phyloP scores from a whole-genome alignment of 64 coral and sea anemone genomes.

The Stichodactyla helianthus region DNA sequence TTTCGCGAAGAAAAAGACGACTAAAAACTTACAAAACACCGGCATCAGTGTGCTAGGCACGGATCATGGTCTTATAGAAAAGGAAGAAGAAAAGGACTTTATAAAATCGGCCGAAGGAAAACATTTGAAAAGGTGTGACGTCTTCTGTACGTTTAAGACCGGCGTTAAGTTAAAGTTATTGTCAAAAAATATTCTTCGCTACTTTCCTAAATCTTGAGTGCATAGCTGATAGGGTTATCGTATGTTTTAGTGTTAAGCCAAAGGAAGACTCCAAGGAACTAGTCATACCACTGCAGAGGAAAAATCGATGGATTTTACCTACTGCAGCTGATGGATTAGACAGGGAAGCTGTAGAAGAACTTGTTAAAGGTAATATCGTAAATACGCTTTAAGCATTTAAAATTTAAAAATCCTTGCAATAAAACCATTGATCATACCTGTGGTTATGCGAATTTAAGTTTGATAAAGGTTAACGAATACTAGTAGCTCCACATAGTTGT shows the following conservation, averaged over 20 bases:
- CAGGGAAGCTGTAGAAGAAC: constrained; percentile 83
- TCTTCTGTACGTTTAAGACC: background rate
- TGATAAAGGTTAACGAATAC: too few species aligned
- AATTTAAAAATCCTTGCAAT: background rate
- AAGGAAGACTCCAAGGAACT: constrained; percentile 72
- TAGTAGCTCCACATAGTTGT: too few species aligned
- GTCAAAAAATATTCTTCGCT: background rate
- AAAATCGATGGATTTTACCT: constrained; percentile 88
- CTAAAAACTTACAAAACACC: constrained; percentile 28
- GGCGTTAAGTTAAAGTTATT: background rate
- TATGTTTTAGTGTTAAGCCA: constrained; percentile 58
- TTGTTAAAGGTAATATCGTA: constrained; percentile 74
- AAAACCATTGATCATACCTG: too few species aligned
- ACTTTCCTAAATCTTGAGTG: background rate
- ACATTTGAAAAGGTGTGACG: constrained; percentile 60
- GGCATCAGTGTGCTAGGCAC: constrained; percentile 39
- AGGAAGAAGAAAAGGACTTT: constrained; percentile 82
- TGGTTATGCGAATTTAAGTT: too few species aligned
- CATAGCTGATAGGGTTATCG: background rate
- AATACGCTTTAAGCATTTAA: background rate
- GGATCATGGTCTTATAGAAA: constrained; percentile 31
- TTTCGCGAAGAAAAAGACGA: constrained; percentile 75
- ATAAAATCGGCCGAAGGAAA: constrained; percentile 87
- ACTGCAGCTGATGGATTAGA: constrained; percentile 61
- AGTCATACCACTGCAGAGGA: constrained; percentile 65